These are phyloP conservation scores for Caenorhabditis sp. DNA, from an alignment of 2,888 invertebrate species.

Conservation along the genomic window DNA sequence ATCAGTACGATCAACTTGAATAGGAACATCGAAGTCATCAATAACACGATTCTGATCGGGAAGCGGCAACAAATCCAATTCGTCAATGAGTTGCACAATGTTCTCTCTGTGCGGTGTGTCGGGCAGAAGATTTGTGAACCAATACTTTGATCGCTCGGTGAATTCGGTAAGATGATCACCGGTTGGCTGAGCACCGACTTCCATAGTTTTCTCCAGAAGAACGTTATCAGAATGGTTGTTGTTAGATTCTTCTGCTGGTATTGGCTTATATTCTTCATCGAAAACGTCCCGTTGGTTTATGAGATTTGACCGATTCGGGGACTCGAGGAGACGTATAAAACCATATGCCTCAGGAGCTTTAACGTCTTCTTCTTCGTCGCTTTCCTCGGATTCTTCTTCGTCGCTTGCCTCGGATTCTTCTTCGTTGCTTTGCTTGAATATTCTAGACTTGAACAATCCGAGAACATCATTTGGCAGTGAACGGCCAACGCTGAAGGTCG, in stretches of 20 bases:
- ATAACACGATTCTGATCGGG: neutral
- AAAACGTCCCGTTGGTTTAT: neutral
- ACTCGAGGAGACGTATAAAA: neutral
- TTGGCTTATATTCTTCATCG: neutral
- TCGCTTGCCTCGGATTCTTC: too few species aligned
- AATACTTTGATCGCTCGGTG: neutral
- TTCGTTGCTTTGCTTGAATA: neutral
- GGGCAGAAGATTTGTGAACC: neutral
- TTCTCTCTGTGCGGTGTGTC: neutral
- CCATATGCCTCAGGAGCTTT: neutral
- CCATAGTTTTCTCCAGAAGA: neutral
- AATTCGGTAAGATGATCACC: too few species aligned
- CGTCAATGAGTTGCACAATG: neutral
- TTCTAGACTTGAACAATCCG: constrained; percentile 8
- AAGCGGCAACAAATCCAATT: neutral
- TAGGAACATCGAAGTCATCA: constrained; percentile 1
- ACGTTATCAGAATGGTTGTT: neutral
- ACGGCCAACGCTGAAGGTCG: neutral
- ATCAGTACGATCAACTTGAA: neutral
- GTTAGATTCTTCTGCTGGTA: neutral
- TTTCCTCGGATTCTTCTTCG: constrained; percentile 4
- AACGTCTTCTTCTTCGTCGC: neutral
- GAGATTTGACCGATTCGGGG: neutral
- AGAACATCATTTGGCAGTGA: constrained; percentile 1
- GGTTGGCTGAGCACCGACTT: too few species aligned